Base-by-base conservation (phyloP, 2,888 invertebrate genomes). In the Dendrolimus pini region DNA sequence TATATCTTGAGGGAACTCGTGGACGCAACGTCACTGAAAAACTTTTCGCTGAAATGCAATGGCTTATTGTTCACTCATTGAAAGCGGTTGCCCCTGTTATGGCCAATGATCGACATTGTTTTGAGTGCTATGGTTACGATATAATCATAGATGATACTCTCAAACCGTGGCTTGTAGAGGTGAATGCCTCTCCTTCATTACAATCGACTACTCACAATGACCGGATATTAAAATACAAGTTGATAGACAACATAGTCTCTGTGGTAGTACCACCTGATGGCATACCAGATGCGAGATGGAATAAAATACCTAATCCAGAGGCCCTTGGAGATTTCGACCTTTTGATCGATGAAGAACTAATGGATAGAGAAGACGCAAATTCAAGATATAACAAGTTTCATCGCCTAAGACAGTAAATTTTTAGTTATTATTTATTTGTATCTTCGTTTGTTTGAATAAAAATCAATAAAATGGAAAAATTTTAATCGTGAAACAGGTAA, bases 101-200 rank as follows among this genome's bases (percentile, higher is more conserved):
- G 93, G 96, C 97, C 0, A 98, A 97, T 70, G 98, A 99, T 85
- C 92, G 97, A 52, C 97, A 97, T 79, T 97, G 97, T 77, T 97
- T 96, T 74, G 97, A 97, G 83, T 98, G 98, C 74, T 99, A 98
- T 72, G 98, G 99, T 56, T 98, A 97, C 76, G 98, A 98, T 76
- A 98, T 98, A 55, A 98, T 99, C 66, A 98, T 99, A 67, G 98
- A 99, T 80, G 96, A 97, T 74, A 94, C 94, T 70, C 85, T 99
- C 41, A 99, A 99, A 80, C 98, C 98, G 0, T 99, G 97, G 97
- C 89, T 97, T 8, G 96, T 97, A 55, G 97, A 97, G 89, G 97
- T 97, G 8, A 99, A 99, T 80, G 98, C 98, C 1, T 98, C 98
- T 0, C 99, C 99, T 0, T 98, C 98, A 0, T 83, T 99, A 55